phyloP scores from a whole-genome alignment of 2,797 vertebrate species.

The Propithecus deckenii region DNA sequence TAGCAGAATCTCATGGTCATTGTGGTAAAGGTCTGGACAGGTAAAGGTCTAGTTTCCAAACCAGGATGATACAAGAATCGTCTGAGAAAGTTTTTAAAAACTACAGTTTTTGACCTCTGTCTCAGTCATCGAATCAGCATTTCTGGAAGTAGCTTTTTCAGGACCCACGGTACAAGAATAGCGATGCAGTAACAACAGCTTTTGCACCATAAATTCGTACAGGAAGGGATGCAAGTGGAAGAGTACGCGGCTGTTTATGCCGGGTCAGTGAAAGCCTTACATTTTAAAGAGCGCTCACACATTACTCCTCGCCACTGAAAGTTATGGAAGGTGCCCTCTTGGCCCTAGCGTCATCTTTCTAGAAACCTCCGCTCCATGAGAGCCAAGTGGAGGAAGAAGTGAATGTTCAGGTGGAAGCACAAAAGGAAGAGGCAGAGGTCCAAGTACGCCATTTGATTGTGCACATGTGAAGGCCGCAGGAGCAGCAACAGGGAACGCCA shows the following conservation, averaged over 20 bases:
- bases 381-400: too few species aligned
- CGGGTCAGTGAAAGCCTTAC: neutral
- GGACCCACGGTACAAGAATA: neutral
- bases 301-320: neutral
- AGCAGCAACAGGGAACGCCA: too few species aligned
- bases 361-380: too few species aligned
- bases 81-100: neutral
- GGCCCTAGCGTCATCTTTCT: too few species aligned
- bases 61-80: neutral
- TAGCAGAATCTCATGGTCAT: neutral
- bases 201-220: neutral
- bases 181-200: neutral
- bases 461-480: too few species aligned
- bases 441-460: too few species aligned
- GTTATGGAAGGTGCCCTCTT: neutral
- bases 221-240: neutral
- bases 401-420: too few species aligned
- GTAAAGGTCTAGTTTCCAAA: neutral
- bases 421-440: too few species aligned
- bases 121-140: neutral
- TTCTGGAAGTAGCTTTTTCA: conserved; percentile 12
- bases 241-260: neutral
- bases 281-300: neutral
- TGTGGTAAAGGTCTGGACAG: neutral
- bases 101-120: neutral